Base-by-base conservation (phyloP, 1,140 invertebrate species). In the Mya arenaria region DNA sequence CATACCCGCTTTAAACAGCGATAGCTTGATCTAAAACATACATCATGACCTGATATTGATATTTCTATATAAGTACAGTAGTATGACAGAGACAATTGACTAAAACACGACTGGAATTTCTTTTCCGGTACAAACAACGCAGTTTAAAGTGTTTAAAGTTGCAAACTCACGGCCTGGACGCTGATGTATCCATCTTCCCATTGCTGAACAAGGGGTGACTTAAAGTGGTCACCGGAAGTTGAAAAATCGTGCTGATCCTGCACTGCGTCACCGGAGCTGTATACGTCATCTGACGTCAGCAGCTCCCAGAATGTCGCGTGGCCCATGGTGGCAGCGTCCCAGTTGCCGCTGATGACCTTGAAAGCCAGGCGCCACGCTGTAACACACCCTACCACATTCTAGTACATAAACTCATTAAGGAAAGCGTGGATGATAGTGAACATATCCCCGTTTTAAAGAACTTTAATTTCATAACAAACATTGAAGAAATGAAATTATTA, bases 261-360 rank as follows among this genome's bases (percentile, higher is more conserved):
- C 1, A 78, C 63, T 17, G 44, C 34, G 44, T 63, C 60, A 15
- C 17, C 75, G 0, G 75, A 62, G 36, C 39, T 55, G 52, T 78
- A 78, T 1, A 63, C 48, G 37, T 68, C 44, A 17, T 41, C n/a
- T 8, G 75, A 78, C 4, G n/a, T 41, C 32, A 68, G 65, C 28
- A 78, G 34, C 28, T 66, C 75, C 75, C 75, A 78, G 23, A 78
- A 68, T 13, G 39, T 68, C 5, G 75, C 0, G 23, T 68, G 52
- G 13, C 63, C 63, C 55, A 58, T 78, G 4, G 23, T 17, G 23
- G 62, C n/a, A 3, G 62, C 17, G 44, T 78, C 28, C 75, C 75
- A 78, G 30, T 78, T 78, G n/a, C 75, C 75, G 65, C 75, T 66
- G 30, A 78, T 52, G 19, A 78, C 75, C 30, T 78, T 78, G 58